phyloP scores from a whole-genome alignment of 1,140 invertebrate genomes.

The Maniola jurtina region DNA sequence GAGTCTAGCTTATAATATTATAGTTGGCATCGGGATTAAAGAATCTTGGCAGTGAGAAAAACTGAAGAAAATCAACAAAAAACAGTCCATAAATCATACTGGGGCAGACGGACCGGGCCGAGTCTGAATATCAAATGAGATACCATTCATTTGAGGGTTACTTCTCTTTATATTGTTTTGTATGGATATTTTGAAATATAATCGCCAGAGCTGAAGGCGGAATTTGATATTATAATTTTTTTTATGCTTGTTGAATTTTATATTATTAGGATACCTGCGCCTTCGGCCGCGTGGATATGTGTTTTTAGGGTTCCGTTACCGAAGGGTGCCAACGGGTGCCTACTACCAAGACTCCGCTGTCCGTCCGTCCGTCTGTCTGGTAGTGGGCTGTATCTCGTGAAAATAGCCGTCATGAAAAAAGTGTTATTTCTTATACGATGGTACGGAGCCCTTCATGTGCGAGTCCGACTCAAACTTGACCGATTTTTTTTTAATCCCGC shows the following conservation, averaged over 20 bases:
- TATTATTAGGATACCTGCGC: no score
- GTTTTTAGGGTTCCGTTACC: no score
- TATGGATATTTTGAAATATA: constrained; percentile 12
- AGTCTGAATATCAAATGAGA: constrained; percentile 57
- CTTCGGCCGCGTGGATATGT: no score
- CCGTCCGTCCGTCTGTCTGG: no score
- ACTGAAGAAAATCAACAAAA: constrained; percentile 50
- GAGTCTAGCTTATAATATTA: constrained; percentile 25
- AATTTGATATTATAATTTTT: neutral
- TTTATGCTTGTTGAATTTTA: neutral
- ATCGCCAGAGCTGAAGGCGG: neutral
- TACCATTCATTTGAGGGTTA: constrained; percentile 52
- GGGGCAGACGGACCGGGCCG: constrained; percentile 50
- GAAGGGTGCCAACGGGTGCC: no score
- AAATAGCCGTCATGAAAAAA: no score
- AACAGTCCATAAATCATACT: constrained; percentile 57
- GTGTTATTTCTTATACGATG: no score
- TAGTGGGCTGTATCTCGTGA: no score
- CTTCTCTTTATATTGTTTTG: constrained; percentile 28
- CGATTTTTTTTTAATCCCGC: no score
- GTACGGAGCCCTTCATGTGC: no score
- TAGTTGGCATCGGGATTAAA: constrained; percentile 44
- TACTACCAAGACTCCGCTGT: no score
- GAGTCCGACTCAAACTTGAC: no score
- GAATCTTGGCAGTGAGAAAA: constrained; percentile 47